Percentiles rank a stretch among this genome's conserved stretches.
Conservation (phyloP, 1,140 invertebrate species). For the Anoplolepis gracilipes region DNA sequence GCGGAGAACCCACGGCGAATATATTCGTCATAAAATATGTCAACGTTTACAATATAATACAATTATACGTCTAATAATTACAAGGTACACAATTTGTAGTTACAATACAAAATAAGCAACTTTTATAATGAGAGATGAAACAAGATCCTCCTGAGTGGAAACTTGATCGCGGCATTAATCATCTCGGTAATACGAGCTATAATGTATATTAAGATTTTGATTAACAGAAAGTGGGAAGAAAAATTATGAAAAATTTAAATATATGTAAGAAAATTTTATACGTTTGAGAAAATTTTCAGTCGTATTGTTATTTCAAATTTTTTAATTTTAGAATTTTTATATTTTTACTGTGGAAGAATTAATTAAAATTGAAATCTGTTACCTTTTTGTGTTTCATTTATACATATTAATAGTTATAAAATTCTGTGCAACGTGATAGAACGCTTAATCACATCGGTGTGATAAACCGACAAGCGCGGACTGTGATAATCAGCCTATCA, state of each 20-base stretch:
- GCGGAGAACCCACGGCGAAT: not conserved
- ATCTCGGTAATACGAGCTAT: not conserved
- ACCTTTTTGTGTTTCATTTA: not conserved
- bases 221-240: not conserved
- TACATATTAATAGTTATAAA: not conserved
- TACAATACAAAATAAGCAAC: not conserved
- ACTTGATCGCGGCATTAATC: not conserved
- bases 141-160: not conserved
- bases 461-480: not conserved
- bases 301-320: too few species aligned
- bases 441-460: not conserved
- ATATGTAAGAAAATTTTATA: too few species aligned
- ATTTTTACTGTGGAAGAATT: too few species aligned
- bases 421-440: not conserved
- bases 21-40: not conserved
- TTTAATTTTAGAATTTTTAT: too few species aligned
- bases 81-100: not conserved
- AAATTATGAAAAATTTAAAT: too few species aligned
- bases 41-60: not conserved
- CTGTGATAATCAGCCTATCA: not conserved
- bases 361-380: too few species aligned
- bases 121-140: not conserved
- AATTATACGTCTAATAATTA: not conserved
- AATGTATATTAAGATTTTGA: not conserved
- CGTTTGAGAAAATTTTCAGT: too few species aligned